Conservation (phyloP, 2,888 invertebrate genomes). For the Boloria euphrosyne region DNA sequence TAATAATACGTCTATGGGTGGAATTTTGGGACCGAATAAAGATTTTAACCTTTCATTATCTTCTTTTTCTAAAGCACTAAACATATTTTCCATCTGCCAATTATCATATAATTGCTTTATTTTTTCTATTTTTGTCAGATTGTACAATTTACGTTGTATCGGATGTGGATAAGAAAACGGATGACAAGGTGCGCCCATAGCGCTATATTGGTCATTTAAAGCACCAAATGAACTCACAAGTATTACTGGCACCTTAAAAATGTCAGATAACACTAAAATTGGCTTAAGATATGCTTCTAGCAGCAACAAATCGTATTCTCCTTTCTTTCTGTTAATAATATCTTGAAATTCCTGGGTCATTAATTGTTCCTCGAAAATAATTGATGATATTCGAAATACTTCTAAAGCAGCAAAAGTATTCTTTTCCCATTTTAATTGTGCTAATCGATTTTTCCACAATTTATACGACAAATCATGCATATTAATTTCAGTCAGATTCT, state of each 20-base stretch:
- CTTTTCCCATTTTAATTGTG: constrained; percentile 6
- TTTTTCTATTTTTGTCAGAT: constrained; percentile 50
- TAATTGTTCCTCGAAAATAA: constrained; percentile 42
- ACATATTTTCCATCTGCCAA: constrained; percentile 22
- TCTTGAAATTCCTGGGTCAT: constrained; percentile 42
- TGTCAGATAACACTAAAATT: constrained; percentile 46
- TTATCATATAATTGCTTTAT: constrained; percentile 41
- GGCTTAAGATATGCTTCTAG: constrained; percentile 47
- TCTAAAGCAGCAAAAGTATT: constrained; percentile 32
- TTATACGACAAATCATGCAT: constrained; percentile 45
- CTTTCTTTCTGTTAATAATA: constrained; percentile 42
- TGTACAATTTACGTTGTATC: constrained; percentile 41
- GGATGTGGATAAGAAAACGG: constrained; percentile 49
- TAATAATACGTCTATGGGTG: constrained; percentile 41
- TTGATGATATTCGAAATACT: constrained; percentile 12
- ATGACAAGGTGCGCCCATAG: constrained; percentile 48
- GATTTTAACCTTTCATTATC: constrained; percentile 41
- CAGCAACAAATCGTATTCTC: constrained; percentile 50
- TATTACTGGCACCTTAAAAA: constrained; percentile 54
- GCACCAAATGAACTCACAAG: constrained; percentile 49
- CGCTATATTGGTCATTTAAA: constrained; percentile 35
- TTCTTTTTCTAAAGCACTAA: constrained; percentile 14
- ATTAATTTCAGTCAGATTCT: constrained; percentile 55
- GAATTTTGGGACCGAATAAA: constrained; percentile 43
- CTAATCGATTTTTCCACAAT: constrained; percentile 37